Evolutionary conservation across 2,797 vertebrate species (phyloP).

Genomic region (Telmatherina bonti): DNA sequence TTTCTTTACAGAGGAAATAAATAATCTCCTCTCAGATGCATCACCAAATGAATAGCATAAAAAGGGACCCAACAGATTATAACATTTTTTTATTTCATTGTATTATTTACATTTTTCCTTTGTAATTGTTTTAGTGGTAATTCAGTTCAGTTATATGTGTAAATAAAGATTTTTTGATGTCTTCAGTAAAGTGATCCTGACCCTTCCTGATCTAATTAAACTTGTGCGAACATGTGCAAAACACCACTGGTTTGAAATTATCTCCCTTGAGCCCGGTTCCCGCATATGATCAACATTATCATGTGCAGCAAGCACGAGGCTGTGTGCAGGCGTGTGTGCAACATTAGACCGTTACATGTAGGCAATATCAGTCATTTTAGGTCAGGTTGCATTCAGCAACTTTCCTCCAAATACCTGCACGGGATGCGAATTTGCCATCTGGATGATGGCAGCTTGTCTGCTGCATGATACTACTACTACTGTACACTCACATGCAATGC

Average conservation of each 20-base stretch:
- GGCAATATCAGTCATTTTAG: constrained; percentile 30
- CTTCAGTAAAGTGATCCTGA: background rate
- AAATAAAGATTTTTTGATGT: background rate
- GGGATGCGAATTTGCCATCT: background rate
- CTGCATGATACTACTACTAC: background rate
- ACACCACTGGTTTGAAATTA: constrained; percentile 13
- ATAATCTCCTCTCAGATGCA: background rate
- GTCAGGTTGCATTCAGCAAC: constrained; percentile 38
- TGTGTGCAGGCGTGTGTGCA: constrained; percentile 22
- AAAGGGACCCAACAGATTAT: no score
- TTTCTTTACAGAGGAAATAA: background rate
- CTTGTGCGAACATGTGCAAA: background rate
- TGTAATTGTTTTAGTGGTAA: background rate
- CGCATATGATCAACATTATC: constrained; percentile 24
- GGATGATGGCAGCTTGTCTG: background rate
- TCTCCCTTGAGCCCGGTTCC: constrained; percentile 6
- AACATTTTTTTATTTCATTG: no score
- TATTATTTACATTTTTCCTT: background rate
- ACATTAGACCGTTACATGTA: constrained; percentile 40
- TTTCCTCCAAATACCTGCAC: constrained; percentile 46
- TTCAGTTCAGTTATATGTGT: background rate
- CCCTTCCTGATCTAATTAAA: background rate
- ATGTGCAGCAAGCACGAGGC: constrained; percentile 51
- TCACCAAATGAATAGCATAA: background rate
- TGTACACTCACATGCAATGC: background rate